phyloP scores from a whole-genome alignment of 1,140 invertebrate species.

The Hirudo medicinalis region DNA sequence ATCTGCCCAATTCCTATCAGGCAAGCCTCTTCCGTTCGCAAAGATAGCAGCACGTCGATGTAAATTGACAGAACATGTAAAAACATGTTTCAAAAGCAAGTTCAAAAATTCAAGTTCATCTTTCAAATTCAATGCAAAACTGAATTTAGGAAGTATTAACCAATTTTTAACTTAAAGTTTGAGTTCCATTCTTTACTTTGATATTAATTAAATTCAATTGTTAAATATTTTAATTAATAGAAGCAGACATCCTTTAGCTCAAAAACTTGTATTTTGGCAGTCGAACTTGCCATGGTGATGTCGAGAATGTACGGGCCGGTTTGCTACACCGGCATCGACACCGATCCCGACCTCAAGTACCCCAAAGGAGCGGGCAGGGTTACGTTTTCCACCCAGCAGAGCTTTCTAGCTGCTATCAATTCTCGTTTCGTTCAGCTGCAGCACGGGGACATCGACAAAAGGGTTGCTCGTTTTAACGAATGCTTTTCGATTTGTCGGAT shows the following conservation, averaged over 20 bases:
- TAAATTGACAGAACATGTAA: no score
- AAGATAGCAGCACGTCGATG: no score
- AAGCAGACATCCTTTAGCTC: conserved; percentile 98
- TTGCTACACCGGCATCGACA: conserved; percentile 97
- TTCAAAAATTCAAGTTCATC: no score
- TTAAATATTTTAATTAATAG: no score
- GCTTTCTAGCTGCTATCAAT: conserved; percentile 95
- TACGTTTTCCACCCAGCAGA: conserved; percentile 96
- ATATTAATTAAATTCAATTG: no score
- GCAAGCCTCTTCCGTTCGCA: no score
- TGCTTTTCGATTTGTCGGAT: neutral
- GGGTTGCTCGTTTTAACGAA: conserved; percentile 48
- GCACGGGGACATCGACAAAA: conserved; percentile 96
- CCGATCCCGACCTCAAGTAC: conserved; percentile 96
- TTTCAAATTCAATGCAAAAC: no score
- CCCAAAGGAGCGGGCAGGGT: conserved; percentile 97
- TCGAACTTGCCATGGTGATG: conserved; percentile 98
- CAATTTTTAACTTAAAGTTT: neutral
- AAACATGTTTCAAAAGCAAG: no score
- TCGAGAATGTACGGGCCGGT: conserved; percentile 93
- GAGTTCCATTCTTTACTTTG: neutral
- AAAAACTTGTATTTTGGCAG: conserved; percentile 71
- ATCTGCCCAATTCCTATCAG: no score
- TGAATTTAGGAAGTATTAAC: neutral
- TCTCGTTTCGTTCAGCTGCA: conserved; percentile 96